phyloP scores from a whole-genome alignment of 1,140 invertebrate genomes.

The Streblospio benedicti region DNA sequence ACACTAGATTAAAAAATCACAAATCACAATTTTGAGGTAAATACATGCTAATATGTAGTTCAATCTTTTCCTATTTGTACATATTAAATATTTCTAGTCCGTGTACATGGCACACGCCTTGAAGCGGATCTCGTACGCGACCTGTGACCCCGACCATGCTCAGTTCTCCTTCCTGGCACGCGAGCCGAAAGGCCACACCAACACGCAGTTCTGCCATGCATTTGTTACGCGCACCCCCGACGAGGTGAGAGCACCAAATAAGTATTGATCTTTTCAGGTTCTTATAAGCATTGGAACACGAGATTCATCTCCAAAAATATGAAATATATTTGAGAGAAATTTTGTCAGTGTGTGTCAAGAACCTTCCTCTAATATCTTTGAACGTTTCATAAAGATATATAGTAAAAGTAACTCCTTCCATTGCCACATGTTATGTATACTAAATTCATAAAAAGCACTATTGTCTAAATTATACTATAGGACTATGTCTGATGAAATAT shows the following conservation, averaged over 20 bases:
- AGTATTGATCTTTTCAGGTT: too few relatives aligned
- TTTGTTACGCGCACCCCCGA: conserved; percentile 67
- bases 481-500: too few relatives aligned
- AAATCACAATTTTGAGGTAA: too few relatives aligned
- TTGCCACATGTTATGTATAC: too few relatives aligned
- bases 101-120: conserved; percentile 78
- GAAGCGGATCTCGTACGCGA: conserved; percentile 75
- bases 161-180: conserved; percentile 76
- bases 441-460: too few relatives aligned
- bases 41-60: too few relatives aligned
- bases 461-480: too few relatives aligned
- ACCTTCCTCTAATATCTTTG: not conserved
- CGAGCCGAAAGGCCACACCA: conserved; percentile 66
- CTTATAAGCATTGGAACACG: conserved; percentile 49
- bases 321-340: conserved; percentile 3
- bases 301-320: not conserved
- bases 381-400: not conserved
- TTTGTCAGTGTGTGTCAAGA: not conserved
- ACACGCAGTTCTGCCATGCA: conserved; percentile 71
- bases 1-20: too few relatives aligned
- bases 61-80: too few relatives aligned
- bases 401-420: too few relatives aligned
- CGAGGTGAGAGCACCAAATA: conserved; percentile 54
- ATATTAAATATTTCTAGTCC: conserved; percentile 62
- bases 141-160: conserved; percentile 68